phyloP scores from a whole-genome alignment of 53 echinoderm and acorn worm species.

The Echinarachnius parma region DNA sequence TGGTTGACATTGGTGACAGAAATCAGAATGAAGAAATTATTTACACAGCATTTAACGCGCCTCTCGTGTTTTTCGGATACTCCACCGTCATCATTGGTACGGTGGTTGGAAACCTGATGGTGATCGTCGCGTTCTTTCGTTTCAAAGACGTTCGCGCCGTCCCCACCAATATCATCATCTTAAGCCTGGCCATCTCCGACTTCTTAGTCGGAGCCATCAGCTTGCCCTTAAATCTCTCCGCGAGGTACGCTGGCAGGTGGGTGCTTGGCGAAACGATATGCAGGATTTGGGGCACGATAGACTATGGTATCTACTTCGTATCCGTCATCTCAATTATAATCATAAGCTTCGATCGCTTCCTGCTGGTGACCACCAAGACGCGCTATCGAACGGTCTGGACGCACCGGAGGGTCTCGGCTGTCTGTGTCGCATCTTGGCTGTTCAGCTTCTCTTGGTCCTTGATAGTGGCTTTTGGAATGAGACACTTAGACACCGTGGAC shows the following conservation, averaged over 20 bases:
- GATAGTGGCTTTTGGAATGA: slow-evolving; percentile 48
- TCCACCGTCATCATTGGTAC: slow-evolving; percentile 37
- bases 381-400: slow-evolving; percentile 57
- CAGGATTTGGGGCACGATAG: slow-evolving; percentile 52
- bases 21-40: too few species aligned
- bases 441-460: slow-evolving; percentile 34
- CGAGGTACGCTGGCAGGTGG: slow-evolving; percentile 45
- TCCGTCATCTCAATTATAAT: slow-evolving; percentile 48
- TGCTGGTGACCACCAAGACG: slow-evolving; percentile 68
- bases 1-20: too few species aligned
- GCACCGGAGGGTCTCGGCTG: slow-evolving; percentile 28
- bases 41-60: too few species aligned
- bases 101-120: slow-evolving; percentile 56
- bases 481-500: slow-evolving; percentile 16
- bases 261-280: slow-evolving; percentile 55
- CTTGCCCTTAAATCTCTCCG: slow-evolving; percentile 53
- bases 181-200: slow-evolving; percentile 59
- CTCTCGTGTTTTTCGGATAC: too few species aligned
- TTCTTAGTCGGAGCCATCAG: slow-evolving; percentile 48
- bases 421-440: slow-evolving; percentile 32
- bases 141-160: slow-evolving; percentile 44
- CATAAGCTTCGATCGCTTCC: slow-evolving; percentile 75
- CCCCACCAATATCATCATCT: slow-evolving; percentile 55
- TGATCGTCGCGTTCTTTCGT: slow-evolving; percentile 49
- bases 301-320: slow-evolving; percentile 51